Conservation (phyloP, 2,797 vertebrate genomes). For the Falco rusticolus region DNA sequence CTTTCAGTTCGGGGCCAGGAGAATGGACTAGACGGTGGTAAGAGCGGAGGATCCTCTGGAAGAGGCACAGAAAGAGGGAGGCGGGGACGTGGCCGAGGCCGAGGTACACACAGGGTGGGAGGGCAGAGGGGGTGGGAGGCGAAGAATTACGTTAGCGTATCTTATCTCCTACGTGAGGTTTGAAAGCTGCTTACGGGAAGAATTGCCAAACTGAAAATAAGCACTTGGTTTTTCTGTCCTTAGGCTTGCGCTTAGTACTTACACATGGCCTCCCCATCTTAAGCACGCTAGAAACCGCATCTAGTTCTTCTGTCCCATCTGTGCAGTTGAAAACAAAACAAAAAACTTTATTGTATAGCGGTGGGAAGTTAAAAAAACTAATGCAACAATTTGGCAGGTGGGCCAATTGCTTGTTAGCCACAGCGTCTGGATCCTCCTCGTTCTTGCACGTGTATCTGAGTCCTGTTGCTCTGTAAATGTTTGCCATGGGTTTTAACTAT, state of each 20-base stretch:
- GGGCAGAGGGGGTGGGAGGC: background rate
- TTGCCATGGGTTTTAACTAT: background rate
- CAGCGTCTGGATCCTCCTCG: background rate
- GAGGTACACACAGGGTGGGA: slow-evolving; percentile 77
- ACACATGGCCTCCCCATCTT: fast-evolving
- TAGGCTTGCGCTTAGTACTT: background rate
- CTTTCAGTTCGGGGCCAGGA: slow-evolving; percentile 94
- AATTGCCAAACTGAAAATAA: background rate
- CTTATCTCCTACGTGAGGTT: background rate
- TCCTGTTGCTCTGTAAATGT: background rate
- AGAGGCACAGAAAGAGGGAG: slow-evolving; percentile 93
- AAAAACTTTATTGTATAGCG: background rate
- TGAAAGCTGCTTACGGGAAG: background rate
- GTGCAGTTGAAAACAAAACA: background rate
- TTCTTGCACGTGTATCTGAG: background rate
- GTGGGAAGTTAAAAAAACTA: background rate
- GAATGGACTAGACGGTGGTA: slow-evolving; percentile 92
- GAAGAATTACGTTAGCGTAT: fast-evolving
- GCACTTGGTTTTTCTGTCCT: background rate
- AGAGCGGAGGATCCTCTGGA: slow-evolving; percentile 85
- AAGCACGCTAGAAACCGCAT: background rate
- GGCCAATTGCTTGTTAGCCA: background rate
- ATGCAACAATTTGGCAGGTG: background rate
- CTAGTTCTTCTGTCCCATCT: background rate
- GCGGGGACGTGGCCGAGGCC: slow-evolving; percentile 93